Conservation (phyloP, 2,888 invertebrate genomes). For the Lepidonotus clava region DNA sequence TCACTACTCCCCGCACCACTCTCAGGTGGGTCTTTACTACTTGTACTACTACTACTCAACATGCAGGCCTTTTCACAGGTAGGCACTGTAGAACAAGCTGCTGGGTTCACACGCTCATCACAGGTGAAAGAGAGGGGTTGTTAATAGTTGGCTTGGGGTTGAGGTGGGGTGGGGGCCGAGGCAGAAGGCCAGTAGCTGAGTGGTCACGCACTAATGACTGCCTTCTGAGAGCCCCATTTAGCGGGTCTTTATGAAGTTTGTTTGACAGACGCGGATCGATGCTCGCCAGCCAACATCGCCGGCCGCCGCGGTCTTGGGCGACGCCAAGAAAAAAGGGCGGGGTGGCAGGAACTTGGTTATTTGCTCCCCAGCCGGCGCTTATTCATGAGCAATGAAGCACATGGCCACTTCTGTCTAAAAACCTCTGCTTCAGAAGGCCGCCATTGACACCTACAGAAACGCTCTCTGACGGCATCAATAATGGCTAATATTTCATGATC, state of each 20-base stretch:
- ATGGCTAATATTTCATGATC: constrained; percentile 6
- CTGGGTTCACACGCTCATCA: constrained; percentile 7
- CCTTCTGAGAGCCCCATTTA: background rate
- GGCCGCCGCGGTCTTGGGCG: background rate
- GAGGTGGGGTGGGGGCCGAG: background rate
- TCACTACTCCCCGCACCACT: too few relatives aligned
- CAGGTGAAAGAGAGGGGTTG: constrained; percentile 23
- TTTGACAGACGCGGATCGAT: constrained; percentile 41
- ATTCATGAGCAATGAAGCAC: constrained; percentile 15
- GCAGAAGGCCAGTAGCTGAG: too few relatives aligned
- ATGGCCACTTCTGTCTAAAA: constrained; percentile 3
- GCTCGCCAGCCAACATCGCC: constrained; percentile 5
- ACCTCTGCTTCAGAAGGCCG: background rate
- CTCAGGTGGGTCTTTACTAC: too few relatives aligned
- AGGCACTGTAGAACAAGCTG: background rate
- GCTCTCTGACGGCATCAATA: background rate
- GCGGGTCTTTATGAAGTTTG: constrained; percentile 34
- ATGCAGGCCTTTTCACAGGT: background rate
- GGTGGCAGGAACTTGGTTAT: background rate
- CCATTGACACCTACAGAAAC: constrained; percentile 30
- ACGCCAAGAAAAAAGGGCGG: background rate
- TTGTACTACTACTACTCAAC: too few relatives aligned
- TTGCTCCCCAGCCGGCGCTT: background rate
- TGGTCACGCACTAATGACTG: constrained; percentile 48
- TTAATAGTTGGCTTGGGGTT: background rate